Evolutionary conservation across 1,140 invertebrate species (phyloP).

Genomic region (Sarcophaga bullata): DNA sequence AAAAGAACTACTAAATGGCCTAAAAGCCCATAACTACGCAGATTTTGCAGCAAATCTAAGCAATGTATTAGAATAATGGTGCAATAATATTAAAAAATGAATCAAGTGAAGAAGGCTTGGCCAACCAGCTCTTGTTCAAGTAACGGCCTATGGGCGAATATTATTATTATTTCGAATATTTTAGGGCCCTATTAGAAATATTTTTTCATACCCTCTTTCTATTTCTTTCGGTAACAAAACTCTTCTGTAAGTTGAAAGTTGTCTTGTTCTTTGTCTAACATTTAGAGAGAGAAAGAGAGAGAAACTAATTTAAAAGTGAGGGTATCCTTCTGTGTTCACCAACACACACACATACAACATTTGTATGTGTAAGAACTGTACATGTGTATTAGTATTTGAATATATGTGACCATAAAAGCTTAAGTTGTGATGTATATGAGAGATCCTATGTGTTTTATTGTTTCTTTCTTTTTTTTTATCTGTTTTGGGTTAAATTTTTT

Average conservation of each 20-base stretch:
- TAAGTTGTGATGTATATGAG: slow-evolving; percentile 10
- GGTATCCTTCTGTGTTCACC: slow-evolving; percentile 18
- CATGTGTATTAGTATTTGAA: neutral
- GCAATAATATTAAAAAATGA: too few relatives aligned
- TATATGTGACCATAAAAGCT: neutral
- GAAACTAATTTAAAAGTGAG: slow-evolving; percentile 35
- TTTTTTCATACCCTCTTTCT: neutral
- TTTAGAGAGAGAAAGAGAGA: neutral
- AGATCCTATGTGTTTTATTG: slow-evolving; percentile 55
- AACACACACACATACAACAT: neutral
- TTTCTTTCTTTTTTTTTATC: too few relatives aligned
- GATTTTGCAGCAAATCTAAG: too few relatives aligned
- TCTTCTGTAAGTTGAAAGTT: slow-evolving; percentile 19
- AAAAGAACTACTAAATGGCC: neutral
- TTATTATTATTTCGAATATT: too few relatives aligned
- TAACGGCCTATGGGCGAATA: too few relatives aligned
- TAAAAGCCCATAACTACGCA: neutral
- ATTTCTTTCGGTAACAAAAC: neutral
- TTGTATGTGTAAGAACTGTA: neutral
- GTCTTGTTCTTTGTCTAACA: slow-evolving; percentile 26
- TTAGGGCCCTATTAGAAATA: too few relatives aligned
- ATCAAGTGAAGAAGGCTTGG: too few relatives aligned
- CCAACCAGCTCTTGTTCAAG: too few relatives aligned
- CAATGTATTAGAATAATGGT: too few relatives aligned
- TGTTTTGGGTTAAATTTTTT: slow-evolving; percentile 46